Base-by-base conservation (phyloP, 2,797 vertebrate genomes). In the Liparis tanakae region DNA sequence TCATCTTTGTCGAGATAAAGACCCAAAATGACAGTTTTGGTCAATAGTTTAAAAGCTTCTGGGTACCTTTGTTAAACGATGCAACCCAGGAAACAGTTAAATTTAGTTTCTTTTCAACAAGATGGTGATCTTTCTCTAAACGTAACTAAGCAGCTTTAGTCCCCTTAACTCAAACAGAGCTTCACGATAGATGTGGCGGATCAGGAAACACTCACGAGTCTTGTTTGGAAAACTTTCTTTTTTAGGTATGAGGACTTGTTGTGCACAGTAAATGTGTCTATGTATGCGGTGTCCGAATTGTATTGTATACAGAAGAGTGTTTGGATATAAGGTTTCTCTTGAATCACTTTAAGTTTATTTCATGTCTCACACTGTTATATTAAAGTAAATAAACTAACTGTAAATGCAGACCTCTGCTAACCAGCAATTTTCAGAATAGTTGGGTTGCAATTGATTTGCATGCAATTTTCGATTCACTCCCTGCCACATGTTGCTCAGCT, bases 401-500 rank as follows among this genome's bases (percentile, higher is more conserved):
- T 71, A 34, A 70, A 54, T 41, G 43, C 67, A 33, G 33, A 37
- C 62, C 68, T 72, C 56, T 37, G 30, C n/a, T 75, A 74, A 75
- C 58, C 50, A 30, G 17, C 48, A 70, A 55, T 75, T 79, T 60
- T 72, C 37, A 3, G 37, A 78, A 63, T 25, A 68, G 67, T 34
- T 66, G 59, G 50, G 20, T 66, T 63, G 41, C 17, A 7, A 48
- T 46, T 68, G 20, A 64, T 70, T 72, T 72, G 59, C 77, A 80
- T 69, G 61, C 30, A 46, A 74, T 67, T 72, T 80, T 67, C 76
- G 53, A 74, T 41, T 66, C 59, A 41, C 66, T 80, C 67, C 25
- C 65, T 41, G 57, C 72, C 66, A 63, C 65, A 66, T 78, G 69
- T 53, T 80, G 63, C 73, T 80, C 59, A 81, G 79, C 75, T 51